Evolutionary conservation across 2,888 invertebrate species (phyloP).

Genomic region (Tanytarsus gracilentus): DNA sequence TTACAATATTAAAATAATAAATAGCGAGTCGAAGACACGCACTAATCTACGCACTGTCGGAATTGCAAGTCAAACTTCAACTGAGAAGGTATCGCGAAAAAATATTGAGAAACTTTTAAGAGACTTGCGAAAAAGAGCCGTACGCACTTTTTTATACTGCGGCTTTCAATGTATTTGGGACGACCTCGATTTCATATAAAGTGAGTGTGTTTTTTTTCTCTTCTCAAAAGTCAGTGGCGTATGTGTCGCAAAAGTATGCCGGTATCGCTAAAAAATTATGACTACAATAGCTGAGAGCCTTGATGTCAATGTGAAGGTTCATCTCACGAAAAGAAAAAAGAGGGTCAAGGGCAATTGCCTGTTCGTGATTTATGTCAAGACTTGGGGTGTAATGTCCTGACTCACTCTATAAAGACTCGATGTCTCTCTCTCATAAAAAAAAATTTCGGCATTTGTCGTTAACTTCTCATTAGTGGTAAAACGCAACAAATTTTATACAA

Average conservation of each 20-base stretch:
- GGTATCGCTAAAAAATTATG: background rate
- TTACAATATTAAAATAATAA: too few relatives aligned
- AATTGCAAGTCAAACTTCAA: slow-evolving; percentile 8
- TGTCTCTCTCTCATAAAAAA: too few relatives aligned
- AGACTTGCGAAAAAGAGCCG: background rate
- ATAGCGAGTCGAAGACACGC: background rate
- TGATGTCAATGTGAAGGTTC: too few relatives aligned
- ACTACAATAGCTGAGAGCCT: too few relatives aligned
- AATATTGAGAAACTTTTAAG: background rate
- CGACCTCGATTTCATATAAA: slow-evolving; percentile 1
- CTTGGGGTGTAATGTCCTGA: too few relatives aligned
- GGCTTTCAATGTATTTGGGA: background rate
- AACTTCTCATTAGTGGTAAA: too few relatives aligned
- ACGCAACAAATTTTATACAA: too few relatives aligned
- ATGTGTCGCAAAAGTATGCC: background rate
- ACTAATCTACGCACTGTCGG: background rate
- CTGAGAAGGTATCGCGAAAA: slow-evolving; percentile 7
- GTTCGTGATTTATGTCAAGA: too few relatives aligned
- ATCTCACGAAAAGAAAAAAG: too few relatives aligned
- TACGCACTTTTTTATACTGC: slow-evolving; percentile 20
- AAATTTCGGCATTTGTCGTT: too few relatives aligned
- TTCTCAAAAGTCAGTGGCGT: background rate
- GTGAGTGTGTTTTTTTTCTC: background rate
- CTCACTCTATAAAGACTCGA: too few relatives aligned
- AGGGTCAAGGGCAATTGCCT: too few relatives aligned